phyloP scores from a whole-genome alignment of 23 tunicate species.

The Ciona savignyi region DNA sequence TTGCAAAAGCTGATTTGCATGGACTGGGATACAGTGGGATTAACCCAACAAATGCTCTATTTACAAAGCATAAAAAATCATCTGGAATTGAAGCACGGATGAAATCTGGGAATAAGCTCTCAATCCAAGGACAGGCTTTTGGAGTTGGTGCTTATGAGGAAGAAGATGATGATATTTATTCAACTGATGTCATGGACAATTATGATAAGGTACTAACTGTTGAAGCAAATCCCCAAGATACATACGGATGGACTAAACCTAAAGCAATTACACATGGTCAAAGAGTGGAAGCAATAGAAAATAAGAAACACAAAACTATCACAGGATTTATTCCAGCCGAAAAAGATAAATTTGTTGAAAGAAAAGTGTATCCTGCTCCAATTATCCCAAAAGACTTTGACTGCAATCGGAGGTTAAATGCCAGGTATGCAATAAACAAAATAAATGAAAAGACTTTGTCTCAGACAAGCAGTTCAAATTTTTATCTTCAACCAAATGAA shows the following conservation, averaged over 20 bases:
- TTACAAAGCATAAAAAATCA: conserved; percentile 59
- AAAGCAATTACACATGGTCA: conserved; percentile 32
- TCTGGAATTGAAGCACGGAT: conserved; percentile 41
- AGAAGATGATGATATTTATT: conserved; percentile 94
- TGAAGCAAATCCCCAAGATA: conserved; percentile 45
- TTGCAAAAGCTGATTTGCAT: conserved; percentile 26
- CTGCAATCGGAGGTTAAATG: conserved; percentile 38
- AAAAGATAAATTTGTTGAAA: background rate
- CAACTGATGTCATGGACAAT: conserved; percentile 74
- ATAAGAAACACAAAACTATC: conserved; percentile 2
- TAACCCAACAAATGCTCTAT: conserved; percentile 72
- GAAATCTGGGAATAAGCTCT: conserved; percentile 58
- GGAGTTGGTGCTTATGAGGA: conserved; percentile 98
- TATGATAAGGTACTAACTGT: conserved; percentile 58
- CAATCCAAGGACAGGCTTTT: conserved; percentile 87
- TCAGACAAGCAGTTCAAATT: background rate
- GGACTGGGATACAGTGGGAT: conserved; percentile 79
- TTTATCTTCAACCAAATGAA: background rate
- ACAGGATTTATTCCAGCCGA: conserved; percentile 37
- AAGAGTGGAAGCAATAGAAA: conserved; percentile 12
- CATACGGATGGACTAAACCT: conserved; percentile 84
- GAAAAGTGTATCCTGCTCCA: conserved; percentile 61
- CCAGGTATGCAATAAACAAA: conserved; percentile 15
- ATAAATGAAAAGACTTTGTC: conserved; percentile 27
- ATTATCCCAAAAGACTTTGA: conserved; percentile 60